Evolutionary conservation across 2,113 vertebrate species (phyloP), one percentile per base, ranked within the genome.

Genomic region (Lepisosteus osseus): DNA sequence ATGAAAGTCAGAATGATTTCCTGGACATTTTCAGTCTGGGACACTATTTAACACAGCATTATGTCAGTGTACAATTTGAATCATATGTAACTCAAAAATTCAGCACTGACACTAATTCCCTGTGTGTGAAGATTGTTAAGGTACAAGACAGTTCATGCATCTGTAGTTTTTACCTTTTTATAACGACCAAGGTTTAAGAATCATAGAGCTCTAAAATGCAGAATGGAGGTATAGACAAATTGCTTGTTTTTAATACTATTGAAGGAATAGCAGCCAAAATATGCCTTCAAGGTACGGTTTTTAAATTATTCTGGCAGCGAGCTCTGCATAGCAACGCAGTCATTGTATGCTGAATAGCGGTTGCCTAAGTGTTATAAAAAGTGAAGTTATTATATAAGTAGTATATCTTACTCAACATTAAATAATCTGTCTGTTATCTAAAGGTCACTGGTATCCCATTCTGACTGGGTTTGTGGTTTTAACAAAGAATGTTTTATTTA

Each of bases 331-430:
- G 67, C 69, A 76, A 65, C 44, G 44, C 41, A 65, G 43, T 14
- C 51, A 29, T 29, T 63, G 72, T 54, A 54, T 68, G 57, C 7
- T 65, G 73, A 65, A 57, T 65, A 71, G 47, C 51, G 65, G 41
- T 67, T 54, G 74, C 65, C 73, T 70, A 47, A 7, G 71, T 77
- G 72, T 55, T 44, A 54, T 44, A 57, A 6, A 41, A 41, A 47
- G 56, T 4, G 15, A 69, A 55, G 17, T 56, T 13, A 11, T 70
- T 65, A 66, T 61, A 56, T 41, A 64, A 70, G 61, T 47, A 72
- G 70, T 68, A 69, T 29, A 68, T 71, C 74, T 74, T 63, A 70
- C 70, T 72, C 77, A 83, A 83, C 80, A 81, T 71, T 71, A 85
- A 84, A 86, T 75, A 64, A 68, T 64, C 70, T 67, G 61, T 59